Base-by-base conservation (phyloP, 2,113 vertebrate species). In the Mormyrus iriodes region DNA sequence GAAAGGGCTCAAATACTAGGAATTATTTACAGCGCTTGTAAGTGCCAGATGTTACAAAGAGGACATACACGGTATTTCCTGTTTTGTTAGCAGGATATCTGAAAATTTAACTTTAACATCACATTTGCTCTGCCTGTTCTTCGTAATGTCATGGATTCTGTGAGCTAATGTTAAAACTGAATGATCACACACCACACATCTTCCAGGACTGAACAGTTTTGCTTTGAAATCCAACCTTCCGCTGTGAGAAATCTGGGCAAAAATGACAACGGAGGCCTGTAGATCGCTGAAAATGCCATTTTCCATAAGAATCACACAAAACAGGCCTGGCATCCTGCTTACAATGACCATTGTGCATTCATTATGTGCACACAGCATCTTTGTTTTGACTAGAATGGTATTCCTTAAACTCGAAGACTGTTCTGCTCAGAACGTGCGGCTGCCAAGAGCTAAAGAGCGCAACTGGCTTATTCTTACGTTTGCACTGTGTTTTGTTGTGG, bases 311-410 rank as follows among this genome's bases (percentile, higher is more conserved):
- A 82, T 24, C 19, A 12, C 82, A 84, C 39, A 84, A 3, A 84
- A 19, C 73, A 39, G 73, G 73, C 73, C 82, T 48, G 21, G n/a
- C 21, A 13, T 48, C 73, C 35, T 42, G 31, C 1, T 48, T 9
- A 84, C 82, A 48, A 84, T 48, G 82, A 84, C 44, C 44, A 48
- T 48, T 46, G 42, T 84, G 82, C 21, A 84, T 84, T 84, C 21
- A 84, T 84, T 12, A n/a, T 12, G 24, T 13, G 8, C 82, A 84
- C 82, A 84, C 82, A 13, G 82, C 21, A 46, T 84, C 82, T 84
- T 84, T 84, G 82, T 84, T 84, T n/a, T 84, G 21, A 12, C 82
- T 44, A 84, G 82, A 84, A 84, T n/a, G 82, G 44, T 84, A 42
- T 84, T 84, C 82, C 82, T 84, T 48, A 84, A 84, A 48, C 6